Evolutionary conservation across 64 coral and sea anemone species (phyloP), one percentile per base, ranked within the genome.

Genomic region (Pocillopora damicornis): DNA sequence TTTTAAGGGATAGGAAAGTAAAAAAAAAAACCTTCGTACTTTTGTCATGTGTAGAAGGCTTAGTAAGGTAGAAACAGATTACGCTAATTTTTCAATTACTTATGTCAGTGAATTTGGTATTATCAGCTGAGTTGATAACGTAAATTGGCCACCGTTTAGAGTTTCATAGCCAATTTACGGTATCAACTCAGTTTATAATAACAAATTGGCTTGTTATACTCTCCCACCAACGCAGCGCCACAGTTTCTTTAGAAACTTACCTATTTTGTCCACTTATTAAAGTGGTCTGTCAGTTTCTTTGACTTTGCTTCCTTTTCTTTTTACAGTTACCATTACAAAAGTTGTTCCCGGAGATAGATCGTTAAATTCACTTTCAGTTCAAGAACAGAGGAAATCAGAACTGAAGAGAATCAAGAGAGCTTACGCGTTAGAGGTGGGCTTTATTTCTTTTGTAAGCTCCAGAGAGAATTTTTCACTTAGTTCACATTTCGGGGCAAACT

Each of bases 331-430:
- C 67, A 93, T 93, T 13, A 85, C 79, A 20, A 93, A 93, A 71
- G 64, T 89, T 22, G 74, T 85, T 35, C 25, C 57, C 16, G 87
- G 76, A 64, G 42, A 15, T 59, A 58, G 36, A 26, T 58, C 59
- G 57, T 73, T 79, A 13, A 61, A 51, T 35, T 66, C 68, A 15
- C 76, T 88, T 26, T 83, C 91, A 58, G 60, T 89, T 42, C 71
- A 92, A 83, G 88, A 97, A 38, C 82, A 80, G 81, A 88, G 94
- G 63, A 97, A 97, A 78, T 93, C 89, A 74, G 91, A 87, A 20
- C 88, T 97, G 1, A 97, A 88, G 45, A 93, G 80, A 37, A 45
- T 97, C 5, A 97, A 93, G 59, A 97, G 83, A 76, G 94, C 91
- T 25, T 97, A 97, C 93, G 83, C 88, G 30, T 61, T 97, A 11